Percentiles rank a stretch among this genome's conserved stretches.
Evolutionary conservation across 2,797 vertebrate genomes (phyloP).

Genomic region (Balearica regulorum): DNA sequence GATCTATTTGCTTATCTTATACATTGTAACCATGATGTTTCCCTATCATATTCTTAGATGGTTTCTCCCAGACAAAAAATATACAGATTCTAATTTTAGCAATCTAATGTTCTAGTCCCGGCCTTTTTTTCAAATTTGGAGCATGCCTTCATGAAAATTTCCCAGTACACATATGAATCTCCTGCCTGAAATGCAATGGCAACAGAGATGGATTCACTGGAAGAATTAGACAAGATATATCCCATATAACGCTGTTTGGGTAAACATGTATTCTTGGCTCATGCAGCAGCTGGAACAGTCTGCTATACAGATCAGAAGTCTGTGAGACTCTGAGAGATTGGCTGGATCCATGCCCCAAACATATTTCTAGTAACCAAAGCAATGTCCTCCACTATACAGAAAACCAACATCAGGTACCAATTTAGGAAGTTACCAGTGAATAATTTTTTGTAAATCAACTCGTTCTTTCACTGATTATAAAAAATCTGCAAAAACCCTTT

Average conservation of each 20-base stretch:
- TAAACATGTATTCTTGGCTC: background rate
- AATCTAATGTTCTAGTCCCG: background rate
- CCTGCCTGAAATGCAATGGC: background rate
- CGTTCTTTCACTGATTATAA: background rate
- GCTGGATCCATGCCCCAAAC: background rate
- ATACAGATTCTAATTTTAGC: background rate
- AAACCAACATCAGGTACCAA: background rate
- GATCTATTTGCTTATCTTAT: background rate
- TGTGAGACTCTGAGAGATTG: background rate
- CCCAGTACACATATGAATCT: background rate
- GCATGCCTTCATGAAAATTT: background rate
- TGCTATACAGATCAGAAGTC: background rate
- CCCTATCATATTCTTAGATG: background rate
- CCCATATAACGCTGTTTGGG: background rate
- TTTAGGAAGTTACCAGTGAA: background rate
- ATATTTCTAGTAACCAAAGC: background rate
- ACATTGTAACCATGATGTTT: background rate
- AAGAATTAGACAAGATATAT: background rate
- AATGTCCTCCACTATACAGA: background rate
- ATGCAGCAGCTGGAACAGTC: background rate
- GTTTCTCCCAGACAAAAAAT: background rate
- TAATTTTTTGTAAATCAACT: background rate
- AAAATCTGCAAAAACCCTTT: background rate
- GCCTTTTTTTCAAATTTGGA: background rate
- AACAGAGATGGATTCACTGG: background rate